These are phyloP conservation scores for Philereme transversata DNA, from an alignment of 2,888 invertebrate genomes.

Conservation along the genomic window DNA sequence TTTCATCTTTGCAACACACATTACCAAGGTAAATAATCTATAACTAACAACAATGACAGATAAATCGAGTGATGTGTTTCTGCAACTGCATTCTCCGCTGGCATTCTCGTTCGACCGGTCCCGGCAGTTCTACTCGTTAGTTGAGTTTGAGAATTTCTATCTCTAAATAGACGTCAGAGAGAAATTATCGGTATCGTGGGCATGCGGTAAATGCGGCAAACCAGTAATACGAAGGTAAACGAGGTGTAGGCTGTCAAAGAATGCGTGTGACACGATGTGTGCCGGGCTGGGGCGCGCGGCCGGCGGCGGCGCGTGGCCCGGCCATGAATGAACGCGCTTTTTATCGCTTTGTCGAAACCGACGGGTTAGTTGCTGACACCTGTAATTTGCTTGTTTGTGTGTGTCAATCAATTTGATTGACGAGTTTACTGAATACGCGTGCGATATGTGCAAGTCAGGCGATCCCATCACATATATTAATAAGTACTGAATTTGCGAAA, in stretches of 20 bases:
- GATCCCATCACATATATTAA: constrained; percentile 6
- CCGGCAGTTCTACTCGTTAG: constrained; percentile 29
- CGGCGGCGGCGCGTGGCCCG: constrained; percentile 36
- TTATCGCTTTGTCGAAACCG: constrained; percentile 72
- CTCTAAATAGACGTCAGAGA: constrained; percentile 38
- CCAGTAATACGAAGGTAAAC: constrained; percentile 53
- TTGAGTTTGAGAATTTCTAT: constrained; percentile 38
- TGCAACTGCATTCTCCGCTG: constrained; percentile 37
- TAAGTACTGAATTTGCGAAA: background rate
- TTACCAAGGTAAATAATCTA: constrained; percentile 2
- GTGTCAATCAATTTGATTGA: constrained; percentile 59
- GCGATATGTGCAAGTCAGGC: constrained; percentile 19
- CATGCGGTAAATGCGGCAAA: constrained; percentile 45
- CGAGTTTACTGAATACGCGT: constrained; percentile 37
- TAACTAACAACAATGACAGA: constrained; percentile 9
- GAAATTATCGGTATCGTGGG: constrained; percentile 40
- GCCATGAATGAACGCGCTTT: constrained; percentile 68
- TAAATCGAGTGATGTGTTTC: constrained; percentile 36
- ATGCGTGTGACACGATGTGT: constrained; percentile 60
- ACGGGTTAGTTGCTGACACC: constrained; percentile 67
- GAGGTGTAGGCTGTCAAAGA: constrained; percentile 66
- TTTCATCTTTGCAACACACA: constrained; percentile 1
- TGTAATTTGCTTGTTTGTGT: constrained; percentile 71
- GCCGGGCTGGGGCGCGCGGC: constrained; percentile 38
- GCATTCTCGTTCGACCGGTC: constrained; percentile 39